phyloP scores from a whole-genome alignment of 2,113 vertebrate genomes.

The Periophthalmodon schlosseri region DNA sequence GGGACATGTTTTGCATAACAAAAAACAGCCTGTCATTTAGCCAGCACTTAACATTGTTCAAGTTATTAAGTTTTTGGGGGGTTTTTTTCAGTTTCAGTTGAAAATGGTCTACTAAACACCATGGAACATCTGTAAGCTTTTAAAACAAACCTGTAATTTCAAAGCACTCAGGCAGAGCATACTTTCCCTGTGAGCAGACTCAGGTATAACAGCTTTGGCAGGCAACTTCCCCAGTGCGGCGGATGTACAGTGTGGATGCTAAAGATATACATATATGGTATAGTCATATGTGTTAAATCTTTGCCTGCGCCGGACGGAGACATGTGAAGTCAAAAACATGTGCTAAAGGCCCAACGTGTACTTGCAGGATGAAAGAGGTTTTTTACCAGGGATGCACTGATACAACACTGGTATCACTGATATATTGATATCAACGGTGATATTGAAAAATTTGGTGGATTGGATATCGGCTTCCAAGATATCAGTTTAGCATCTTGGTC shows the following conservation, averaged over 20 bases:
- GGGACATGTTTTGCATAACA: neutral
- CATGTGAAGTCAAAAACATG: no score
- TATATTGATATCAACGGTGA: no score
- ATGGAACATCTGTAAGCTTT: neutral
- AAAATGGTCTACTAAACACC: neutral
- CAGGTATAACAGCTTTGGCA: neutral
- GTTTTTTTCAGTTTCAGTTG: neutral
- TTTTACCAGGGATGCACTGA: no score
- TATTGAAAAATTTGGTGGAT: no score
- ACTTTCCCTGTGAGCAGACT: neutral
- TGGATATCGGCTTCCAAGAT: no score
- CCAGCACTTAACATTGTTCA: neutral
- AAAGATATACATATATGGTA: no score
- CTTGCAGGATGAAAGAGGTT: no score
- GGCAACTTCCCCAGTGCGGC: neutral
- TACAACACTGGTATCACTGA: no score
- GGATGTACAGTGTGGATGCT: neutral
- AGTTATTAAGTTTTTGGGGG: neutral
- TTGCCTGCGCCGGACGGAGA: no score
- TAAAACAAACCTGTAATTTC: neutral
- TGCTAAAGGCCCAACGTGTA: no score
- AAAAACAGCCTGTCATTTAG: neutral
- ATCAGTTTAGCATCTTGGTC: no score
- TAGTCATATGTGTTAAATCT: no score
- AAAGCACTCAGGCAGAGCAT: neutral